Base-by-base conservation (phyloP, 1,140 invertebrate genomes). In the Saccostrea cuccullata region DNA sequence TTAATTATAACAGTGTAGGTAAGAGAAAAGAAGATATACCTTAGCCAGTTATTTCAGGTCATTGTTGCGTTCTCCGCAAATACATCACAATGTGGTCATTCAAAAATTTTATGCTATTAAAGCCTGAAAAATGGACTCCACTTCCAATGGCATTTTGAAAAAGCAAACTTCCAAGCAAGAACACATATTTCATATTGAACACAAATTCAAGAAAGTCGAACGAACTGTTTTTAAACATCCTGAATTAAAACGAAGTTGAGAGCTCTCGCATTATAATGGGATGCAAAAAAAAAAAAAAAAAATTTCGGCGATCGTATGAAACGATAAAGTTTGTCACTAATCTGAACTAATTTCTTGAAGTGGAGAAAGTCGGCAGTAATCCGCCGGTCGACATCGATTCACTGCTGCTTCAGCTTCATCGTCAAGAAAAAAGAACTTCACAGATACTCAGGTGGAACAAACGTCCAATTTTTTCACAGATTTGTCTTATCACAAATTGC, bases 61-160 rank as follows among this genome's bases (percentile, higher is more conserved):
- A 77, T 77, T 77, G 70, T 36, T 77, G 70, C 70, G 70, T 15
- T 30, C 70, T 77, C 70, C 70, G 26, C 70, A 77, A 30, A 64
- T 26, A 30, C 70, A 36, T 26, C 30, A 36, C 30, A 36, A 77
- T 26, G 70, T 77, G 70, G 70, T 77, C 26, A 64, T 64, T 64
- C 58, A 30, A 77, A 77, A 30, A 77, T 36, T 77, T 26, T 36
- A 36, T 77, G 70, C 26, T 30, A 30, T 77, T 40, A 77, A 36
- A 77, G 11, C 23, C 30, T 36, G 70, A 77, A 12, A 77, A 77
- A 36, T 30, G 70, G 26, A 8, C 23, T 77, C 70, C 70, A 77
- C 3, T 77, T 77, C 23, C 13, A 77, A 30, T 36, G 70, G 36
- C 30, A 77, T 36, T 15, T 30, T 77, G 70, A 77, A 77, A 47